Conservation (phyloP, 2,797 vertebrate genomes). For the Centropyge bicolor region DNA sequence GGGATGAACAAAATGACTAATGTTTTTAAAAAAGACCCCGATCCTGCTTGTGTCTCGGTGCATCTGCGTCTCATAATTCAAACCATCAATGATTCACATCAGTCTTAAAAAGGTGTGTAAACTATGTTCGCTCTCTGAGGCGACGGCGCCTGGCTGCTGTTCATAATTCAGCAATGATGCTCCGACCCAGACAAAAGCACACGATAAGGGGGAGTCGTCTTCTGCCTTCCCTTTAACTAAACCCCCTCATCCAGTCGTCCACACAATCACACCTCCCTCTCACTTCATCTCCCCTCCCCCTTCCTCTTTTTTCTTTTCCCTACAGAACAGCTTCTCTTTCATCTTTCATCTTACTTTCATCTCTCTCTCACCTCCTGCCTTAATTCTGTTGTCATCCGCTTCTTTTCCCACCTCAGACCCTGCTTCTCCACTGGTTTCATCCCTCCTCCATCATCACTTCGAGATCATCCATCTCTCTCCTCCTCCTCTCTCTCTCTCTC, state of each 20-base stretch:
- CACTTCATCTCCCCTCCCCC: not conserved
- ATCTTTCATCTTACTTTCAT: constrained; percentile 67
- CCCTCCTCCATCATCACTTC: constrained; percentile 14
- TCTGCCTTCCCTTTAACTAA: constrained; percentile 16
- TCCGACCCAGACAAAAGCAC: constrained; percentile 35
- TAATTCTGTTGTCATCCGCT: constrained; percentile 36
- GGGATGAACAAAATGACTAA: not conserved
- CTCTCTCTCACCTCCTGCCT: constrained; percentile 34
- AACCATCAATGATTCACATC: constrained; percentile 18
- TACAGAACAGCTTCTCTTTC: constrained; percentile 46
- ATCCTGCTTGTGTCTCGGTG: not conserved
- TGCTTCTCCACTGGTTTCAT: not conserved
- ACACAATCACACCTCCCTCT: constrained; percentile 25
- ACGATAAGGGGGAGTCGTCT: constrained; percentile 4
- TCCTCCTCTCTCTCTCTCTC: constrained; percentile 3
- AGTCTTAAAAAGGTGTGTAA: not conserved
- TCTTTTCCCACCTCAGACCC: constrained; percentile 24
- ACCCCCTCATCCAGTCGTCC: constrained; percentile 10
- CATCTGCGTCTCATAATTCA: constrained; percentile 8
- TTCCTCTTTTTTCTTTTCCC: constrained; percentile 13
- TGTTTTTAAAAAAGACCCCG: too few relatives aligned
- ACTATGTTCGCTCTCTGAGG: not conserved
- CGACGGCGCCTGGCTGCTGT: not conserved
- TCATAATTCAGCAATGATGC: constrained; percentile 42
- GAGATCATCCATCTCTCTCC: constrained; percentile 18